Percentiles rank a stretch among this genome's conserved stretches.
Evolutionary conservation across 2,113 vertebrate species (phyloP).

Genomic region (Sorex fumeus): DNA sequence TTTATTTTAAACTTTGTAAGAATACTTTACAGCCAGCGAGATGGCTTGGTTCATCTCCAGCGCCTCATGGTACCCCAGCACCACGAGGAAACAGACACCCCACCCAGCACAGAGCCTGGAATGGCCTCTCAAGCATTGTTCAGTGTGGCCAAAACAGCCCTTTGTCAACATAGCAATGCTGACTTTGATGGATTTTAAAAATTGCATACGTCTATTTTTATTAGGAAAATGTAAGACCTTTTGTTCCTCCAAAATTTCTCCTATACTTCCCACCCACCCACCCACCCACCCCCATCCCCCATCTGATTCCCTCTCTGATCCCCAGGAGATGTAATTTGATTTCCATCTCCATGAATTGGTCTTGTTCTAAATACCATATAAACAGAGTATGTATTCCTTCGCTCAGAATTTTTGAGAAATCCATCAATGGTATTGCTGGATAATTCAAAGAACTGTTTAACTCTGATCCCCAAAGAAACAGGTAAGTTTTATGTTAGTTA

Average conservation of each 20-base stretch:
- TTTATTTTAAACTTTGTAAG: slow-evolving; percentile 43
- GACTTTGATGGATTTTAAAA: slow-evolving; percentile 1
- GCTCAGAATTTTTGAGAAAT: background rate
- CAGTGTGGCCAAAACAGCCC: too few species aligned
- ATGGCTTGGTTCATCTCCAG: too few species aligned
- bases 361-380: background rate
- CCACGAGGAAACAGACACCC: too few species aligned
- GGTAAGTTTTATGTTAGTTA: background rate
- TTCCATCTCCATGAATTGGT: background rate
- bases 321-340: background rate
- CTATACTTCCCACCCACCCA: background rate
- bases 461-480: background rate
- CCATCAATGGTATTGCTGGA: background rate
- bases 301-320: too few species aligned
- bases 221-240: background rate
- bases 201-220: background rate
- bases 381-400: background rate
- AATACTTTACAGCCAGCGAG: too few species aligned
- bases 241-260: background rate
- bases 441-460: slow-evolving; percentile 17
- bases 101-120: too few species aligned
- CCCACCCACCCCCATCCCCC: background rate
- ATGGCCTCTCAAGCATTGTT: too few species aligned
- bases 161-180: background rate
- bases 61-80: too few species aligned